These are phyloP conservation scores for Diplosoma virens DNA, from an alignment of 23 tunicate genomes.

Conservation along the genomic window DNA sequence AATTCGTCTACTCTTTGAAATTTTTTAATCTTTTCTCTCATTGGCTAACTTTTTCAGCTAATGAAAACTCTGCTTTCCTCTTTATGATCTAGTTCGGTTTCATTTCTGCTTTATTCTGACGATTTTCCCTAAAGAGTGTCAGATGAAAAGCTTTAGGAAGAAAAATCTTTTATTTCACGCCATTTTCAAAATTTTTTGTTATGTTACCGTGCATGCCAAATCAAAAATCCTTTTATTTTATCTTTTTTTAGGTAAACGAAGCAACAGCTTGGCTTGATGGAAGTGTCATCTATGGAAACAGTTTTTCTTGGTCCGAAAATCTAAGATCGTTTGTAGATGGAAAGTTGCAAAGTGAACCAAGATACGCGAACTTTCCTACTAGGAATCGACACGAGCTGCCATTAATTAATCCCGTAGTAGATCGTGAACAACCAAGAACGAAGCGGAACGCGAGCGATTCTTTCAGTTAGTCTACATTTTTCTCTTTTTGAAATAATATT, in stretches of 20 bases:
- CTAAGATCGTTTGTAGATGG: slow-evolving; percentile 66
- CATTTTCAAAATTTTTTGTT: not conserved
- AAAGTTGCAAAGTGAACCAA: slow-evolving; percentile 25
- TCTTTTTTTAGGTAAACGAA: slow-evolving; percentile 51
- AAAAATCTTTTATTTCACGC: not conserved
- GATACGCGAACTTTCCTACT: slow-evolving; percentile 39
- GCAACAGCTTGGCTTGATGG: slow-evolving; percentile 95
- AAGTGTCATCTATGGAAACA: slow-evolving; percentile 84
- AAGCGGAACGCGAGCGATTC: slow-evolving; percentile 55
- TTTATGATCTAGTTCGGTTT: no score
- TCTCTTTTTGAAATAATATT: not conserved
- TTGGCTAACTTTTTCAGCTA: no score
- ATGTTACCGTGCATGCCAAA: no score
- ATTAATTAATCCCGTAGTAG: slow-evolving; percentile 65
- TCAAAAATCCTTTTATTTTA: no score
- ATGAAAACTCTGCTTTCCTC: no score
- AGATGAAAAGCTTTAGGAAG: no score
- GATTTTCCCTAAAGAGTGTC: no score
- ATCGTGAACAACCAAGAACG: slow-evolving; percentile 37
- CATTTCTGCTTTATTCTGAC: no score
- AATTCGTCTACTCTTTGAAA: no score
- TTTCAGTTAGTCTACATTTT: slow-evolving; percentile 31
- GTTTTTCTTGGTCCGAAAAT: slow-evolving; percentile 62
- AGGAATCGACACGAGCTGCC: slow-evolving; percentile 69
- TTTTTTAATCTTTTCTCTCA: no score